Evolutionary conservation across 2,797 vertebrate species (phyloP).

Genomic region (Champsocephalus esox): DNA sequence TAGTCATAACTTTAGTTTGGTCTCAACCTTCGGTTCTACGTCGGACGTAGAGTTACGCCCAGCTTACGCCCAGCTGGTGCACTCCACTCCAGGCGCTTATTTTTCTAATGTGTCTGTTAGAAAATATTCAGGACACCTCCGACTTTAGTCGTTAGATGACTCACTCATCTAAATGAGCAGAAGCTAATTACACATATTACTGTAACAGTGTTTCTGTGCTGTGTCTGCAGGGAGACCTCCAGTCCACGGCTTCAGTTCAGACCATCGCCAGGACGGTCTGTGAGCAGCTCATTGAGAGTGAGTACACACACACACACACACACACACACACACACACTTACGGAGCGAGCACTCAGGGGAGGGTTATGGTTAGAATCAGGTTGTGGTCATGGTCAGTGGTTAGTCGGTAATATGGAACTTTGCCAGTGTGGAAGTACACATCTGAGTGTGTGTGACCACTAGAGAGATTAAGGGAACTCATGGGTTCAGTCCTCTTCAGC

Average conservation of each 20-base stretch:
- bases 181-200: neutral
- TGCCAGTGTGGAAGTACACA: neutral
- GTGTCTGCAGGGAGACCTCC: conserved; percentile 90
- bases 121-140: neutral
- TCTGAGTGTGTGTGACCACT: no score
- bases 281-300: conserved; percentile 97
- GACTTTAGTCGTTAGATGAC: neutral
- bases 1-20: no score
- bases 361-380: neutral
- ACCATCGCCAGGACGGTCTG: conserved; percentile 95
- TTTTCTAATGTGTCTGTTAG: neutral
- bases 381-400: neutral
- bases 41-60: no score
- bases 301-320: conserved; percentile 59
- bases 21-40: no score
- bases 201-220: neutral
- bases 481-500: neutral
- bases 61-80: no score
- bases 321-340: no score
- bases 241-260: conserved; percentile 93
- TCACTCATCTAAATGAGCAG: neutral
- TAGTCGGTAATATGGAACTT: neutral
- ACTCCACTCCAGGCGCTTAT: no score
- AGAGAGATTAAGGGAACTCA: neutral
- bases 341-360: no score